Evolutionary conservation across 2,888 invertebrate species (phyloP).

Genomic region (Gerris lacustris): DNA sequence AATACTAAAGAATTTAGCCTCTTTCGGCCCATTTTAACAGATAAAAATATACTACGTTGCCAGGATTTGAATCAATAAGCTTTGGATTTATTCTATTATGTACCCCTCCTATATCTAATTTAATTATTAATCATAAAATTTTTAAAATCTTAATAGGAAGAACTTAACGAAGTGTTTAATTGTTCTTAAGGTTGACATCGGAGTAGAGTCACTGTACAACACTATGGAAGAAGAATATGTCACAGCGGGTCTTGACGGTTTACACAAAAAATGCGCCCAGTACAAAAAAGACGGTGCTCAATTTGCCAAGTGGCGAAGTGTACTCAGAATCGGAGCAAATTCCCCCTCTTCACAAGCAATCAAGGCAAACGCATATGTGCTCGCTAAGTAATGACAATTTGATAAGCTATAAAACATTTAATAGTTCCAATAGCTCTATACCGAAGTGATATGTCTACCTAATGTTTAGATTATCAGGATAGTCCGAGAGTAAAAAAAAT

Average conservation of each 20-base stretch:
- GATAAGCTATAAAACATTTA: not conserved
- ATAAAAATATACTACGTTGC: no score
- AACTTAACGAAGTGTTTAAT: not conserved
- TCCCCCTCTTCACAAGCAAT: conserved; percentile 48
- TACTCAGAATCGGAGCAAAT: conserved; percentile 44
- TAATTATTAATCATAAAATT: no score
- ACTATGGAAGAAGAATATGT: conserved; percentile 47
- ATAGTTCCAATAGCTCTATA: not conserved
- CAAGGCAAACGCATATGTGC: conserved; percentile 47
- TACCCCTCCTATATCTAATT: no score
- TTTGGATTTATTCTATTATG: no score
- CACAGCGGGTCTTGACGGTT: conserved; percentile 50
- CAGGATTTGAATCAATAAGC: no score
- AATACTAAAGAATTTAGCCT: no score
- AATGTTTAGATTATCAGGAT: no score
- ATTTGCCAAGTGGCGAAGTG: conserved; percentile 53
- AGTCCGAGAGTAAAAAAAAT: no score
- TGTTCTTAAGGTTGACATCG: conserved; percentile 49
- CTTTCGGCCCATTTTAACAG: no score
- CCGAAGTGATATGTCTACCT: not conserved
- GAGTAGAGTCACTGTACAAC: conserved; percentile 49
- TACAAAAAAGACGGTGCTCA: conserved; percentile 51
- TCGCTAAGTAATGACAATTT: conserved; percentile 41
- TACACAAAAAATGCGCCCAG: conserved; percentile 46
- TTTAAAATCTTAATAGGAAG: no score